Conservation (phyloP, 1,140 invertebrate species). For the Achatina immaculata region DNA sequence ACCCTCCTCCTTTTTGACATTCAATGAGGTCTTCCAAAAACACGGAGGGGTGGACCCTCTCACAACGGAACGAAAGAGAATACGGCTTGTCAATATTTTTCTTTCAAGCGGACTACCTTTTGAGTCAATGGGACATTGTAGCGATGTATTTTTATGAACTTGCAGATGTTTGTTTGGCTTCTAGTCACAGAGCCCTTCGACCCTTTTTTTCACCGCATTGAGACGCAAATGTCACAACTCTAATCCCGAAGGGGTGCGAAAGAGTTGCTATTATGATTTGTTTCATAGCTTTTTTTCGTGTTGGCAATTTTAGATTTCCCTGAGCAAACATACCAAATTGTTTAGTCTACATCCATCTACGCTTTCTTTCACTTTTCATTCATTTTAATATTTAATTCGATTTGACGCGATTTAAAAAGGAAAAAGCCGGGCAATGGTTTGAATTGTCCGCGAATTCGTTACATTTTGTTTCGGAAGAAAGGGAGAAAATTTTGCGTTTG, state of each 20-base stretch:
- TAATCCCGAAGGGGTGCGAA: background rate
- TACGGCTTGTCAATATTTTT: constrained; percentile 10
- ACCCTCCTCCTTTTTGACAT: background rate
- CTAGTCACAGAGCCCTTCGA: background rate
- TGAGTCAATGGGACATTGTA: background rate
- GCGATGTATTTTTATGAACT: constrained; percentile 13
- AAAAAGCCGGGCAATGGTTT: background rate
- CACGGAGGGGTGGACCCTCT: background rate
- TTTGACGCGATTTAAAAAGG: background rate
- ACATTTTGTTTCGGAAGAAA: background rate
- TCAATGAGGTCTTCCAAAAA: background rate
- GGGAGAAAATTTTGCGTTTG: background rate
- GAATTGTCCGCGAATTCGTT: background rate
- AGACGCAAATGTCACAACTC: constrained; percentile 15
- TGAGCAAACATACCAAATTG: background rate
- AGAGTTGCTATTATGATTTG: constrained; percentile 5
- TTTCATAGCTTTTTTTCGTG: constrained; percentile 6
- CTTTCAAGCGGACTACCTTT: background rate
- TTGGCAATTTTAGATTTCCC: background rate
- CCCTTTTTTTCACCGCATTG: background rate
- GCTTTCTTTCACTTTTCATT: constrained; percentile 3
- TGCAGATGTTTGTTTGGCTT: constrained; percentile 14
- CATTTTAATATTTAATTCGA: background rate
- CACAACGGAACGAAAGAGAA: constrained; percentile 8
- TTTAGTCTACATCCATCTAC: background rate